Base-by-base conservation (phyloP, 2,797 vertebrate species). In the Lutjanus argentimaculatus region DNA sequence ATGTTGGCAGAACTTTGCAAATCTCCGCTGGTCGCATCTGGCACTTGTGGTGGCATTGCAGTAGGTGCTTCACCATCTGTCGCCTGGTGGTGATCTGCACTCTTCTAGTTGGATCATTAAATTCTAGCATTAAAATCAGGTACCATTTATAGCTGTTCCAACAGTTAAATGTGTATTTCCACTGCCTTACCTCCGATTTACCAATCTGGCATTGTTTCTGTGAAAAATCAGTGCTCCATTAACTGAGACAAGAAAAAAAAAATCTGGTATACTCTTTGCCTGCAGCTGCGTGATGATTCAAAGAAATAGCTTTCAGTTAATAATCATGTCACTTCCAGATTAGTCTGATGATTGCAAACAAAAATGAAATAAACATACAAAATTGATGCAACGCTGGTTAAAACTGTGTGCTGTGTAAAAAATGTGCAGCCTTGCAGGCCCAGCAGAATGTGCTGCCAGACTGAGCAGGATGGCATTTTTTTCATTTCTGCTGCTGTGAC, bases 361-460 rank as follows among this genome's bases (percentile, higher is more conserved):
- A 73, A 17, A n/a, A 48, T 17, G 40, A 15, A 67, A 58, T 30
- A 70, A 45, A 72, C 11, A 12, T 22, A 40, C 10, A 17, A 22
- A 57, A 63, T 48, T 61, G 15, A 74, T 83, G 53, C 59, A 58
- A 67, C 55, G 43, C n/a, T 68, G 62, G 30, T 67, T 69, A 16
- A 55, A 78, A 83, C 52, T 71, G 40, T 61, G 12, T 58, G 67
- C 11, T 43, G 63, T 21, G 15, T 69, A 59, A 76, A 76, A 72
- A 67, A 64, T 70, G 57, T 70, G 49, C 64, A 74, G 73, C 57
- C 22, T 76, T 73, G 71, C 64, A 77, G 75, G 53, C 30, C 78
- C 72, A 61, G 52, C 73, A 69, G 64, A 82, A 79, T 68, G 45
- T 77, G 75, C 70, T 75, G 65, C 55, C 71, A 88, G 56, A 79